Percentiles rank a stretch among this genome's conserved stretches.
phyloP scores from a whole-genome alignment of 2,888 invertebrate genomes.

The Melolontha melolontha region DNA sequence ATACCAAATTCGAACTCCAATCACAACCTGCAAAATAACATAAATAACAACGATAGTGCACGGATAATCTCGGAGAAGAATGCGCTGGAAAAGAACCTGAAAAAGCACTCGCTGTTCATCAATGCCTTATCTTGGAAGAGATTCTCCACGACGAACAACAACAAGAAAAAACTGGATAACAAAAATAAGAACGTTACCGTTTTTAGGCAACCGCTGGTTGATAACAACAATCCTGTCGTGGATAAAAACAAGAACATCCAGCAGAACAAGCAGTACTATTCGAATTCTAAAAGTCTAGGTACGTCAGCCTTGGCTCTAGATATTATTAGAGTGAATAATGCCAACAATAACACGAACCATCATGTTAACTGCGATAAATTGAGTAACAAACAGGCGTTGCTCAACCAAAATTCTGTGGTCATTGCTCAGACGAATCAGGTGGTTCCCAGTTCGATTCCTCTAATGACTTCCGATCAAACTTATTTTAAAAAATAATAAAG shows the following conservation, averaged over 20 bases:
- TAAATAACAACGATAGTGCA: conserved; percentile 80
- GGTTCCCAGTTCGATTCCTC: conserved; percentile 65
- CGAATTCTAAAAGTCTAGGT: conserved; percentile 59
- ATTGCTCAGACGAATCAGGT: conserved; percentile 59
- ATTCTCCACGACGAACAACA: conserved; percentile 90
- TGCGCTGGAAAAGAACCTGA: conserved; percentile 88
- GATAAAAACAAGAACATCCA: conserved; percentile 87
- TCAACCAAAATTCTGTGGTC: conserved; percentile 57
- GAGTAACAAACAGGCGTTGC: conserved; percentile 67
- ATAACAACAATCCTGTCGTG: conserved; percentile 79
- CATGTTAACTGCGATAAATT: conserved; percentile 70
- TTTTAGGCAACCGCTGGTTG: conserved; percentile 81
- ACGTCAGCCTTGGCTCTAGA: conserved; percentile 69
- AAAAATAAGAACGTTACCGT: conserved; percentile 86
- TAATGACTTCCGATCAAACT: too few species aligned
- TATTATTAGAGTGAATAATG: conserved; percentile 74
- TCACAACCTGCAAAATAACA: conserved; percentile 65
- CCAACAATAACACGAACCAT: conserved; percentile 76
- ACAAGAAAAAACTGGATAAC: conserved; percentile 92
- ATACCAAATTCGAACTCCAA: conserved; percentile 58
- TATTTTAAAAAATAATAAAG: too few species aligned
- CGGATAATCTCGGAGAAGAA: conserved; percentile 87
- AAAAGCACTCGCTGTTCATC: conserved; percentile 94
- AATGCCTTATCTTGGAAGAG: conserved; percentile 97
- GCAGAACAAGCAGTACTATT: conserved; percentile 60